Evolutionary conservation across 2,888 invertebrate genomes (phyloP).

Genomic region (Reticulitermes lucifugus): DNA sequence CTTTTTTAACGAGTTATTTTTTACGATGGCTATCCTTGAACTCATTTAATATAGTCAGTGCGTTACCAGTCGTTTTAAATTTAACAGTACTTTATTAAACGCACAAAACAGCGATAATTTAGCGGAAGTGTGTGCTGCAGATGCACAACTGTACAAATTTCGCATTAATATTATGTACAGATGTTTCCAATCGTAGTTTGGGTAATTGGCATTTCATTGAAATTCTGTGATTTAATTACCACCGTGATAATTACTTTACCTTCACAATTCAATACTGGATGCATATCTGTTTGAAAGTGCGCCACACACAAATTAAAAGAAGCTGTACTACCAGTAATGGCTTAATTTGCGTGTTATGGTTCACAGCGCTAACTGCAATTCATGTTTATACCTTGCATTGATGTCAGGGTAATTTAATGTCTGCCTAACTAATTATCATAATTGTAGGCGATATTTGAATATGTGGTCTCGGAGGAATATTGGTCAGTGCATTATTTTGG

Average conservation of each 20-base stretch:
- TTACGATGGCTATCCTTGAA: no score
- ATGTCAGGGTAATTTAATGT: neutral
- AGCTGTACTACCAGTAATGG: neutral
- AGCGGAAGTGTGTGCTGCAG: neutral
- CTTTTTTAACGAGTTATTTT: no score
- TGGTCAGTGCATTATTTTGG: neutral
- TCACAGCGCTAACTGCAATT: neutral
- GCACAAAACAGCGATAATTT: neutral
- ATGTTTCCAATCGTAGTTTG: neutral
- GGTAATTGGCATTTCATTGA: slow-evolving; percentile 3
- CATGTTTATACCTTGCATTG: neutral
- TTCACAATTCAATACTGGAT: neutral
- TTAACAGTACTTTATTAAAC: neutral
- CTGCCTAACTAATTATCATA: neutral
- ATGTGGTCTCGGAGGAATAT: neutral
- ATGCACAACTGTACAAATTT: neutral
- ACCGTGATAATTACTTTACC: neutral
- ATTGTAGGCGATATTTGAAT: neutral
- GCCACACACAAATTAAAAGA: neutral
- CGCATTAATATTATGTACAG: neutral
- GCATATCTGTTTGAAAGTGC: neutral
- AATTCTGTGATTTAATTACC: neutral
- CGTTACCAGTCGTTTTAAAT: no score
- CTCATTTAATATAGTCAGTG: no score
- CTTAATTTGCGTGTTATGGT: neutral